Percentiles rank a stretch among this genome's conserved stretches.
Evolutionary conservation across 2,113 vertebrate genomes (phyloP).

Genomic region (Podarcis cretensis): DNA sequence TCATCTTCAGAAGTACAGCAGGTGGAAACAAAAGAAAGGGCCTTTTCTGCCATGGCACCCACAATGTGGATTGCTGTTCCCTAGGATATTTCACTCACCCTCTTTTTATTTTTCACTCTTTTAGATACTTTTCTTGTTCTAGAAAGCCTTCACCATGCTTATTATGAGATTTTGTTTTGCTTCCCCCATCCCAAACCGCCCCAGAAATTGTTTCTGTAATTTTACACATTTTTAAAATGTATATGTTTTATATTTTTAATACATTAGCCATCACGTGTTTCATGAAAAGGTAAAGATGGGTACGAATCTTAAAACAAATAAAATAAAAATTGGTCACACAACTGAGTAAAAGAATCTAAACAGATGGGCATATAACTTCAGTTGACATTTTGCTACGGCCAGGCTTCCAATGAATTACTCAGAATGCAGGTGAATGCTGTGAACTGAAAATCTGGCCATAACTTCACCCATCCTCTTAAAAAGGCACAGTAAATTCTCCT

Average conservation of each 20-base stretch:
- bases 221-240: too few species aligned
- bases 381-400: neutral
- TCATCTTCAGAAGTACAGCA: neutral
- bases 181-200: neutral
- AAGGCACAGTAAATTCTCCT: neutral
- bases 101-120: neutral
- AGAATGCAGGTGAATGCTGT: neutral
- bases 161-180: neutral
- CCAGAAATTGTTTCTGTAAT: neutral
- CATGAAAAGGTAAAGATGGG: neutral
- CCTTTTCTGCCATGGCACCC: neutral
- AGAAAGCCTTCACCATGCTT: neutral
- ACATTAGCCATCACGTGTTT: neutral
- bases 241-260: neutral
- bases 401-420: neutral
- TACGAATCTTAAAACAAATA: neutral
- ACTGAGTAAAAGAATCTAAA: neutral
- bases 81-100: neutral
- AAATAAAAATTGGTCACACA: neutral
- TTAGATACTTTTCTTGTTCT: neutral
- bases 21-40: neutral
- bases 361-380: neutral
- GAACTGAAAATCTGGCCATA: slow-evolving; percentile 2
- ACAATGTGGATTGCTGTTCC: neutral
- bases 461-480: neutral